phyloP scores from a whole-genome alignment of 2,113 vertebrate species.

The Ranitomeya imitator region DNA sequence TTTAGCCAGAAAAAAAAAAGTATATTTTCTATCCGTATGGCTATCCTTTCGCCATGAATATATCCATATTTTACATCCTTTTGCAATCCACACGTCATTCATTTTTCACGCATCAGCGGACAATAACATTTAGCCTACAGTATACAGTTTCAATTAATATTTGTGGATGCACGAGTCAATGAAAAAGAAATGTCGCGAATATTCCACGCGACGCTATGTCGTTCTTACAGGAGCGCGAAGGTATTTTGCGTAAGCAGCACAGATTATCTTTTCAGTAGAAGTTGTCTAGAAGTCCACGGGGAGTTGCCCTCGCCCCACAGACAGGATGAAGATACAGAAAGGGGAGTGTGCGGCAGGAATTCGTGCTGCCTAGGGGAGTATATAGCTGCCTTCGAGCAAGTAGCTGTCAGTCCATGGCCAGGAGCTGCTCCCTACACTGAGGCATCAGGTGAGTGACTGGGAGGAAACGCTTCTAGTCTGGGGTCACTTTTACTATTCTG shows the following conservation, averaged over 20 bases:
- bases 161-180: too few species aligned
- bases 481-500: background rate
- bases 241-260: background rate
- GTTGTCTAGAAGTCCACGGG: background rate
- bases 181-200: too few species aligned
- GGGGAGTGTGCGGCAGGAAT: slow-evolving; percentile 15
- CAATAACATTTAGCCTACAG: too few species aligned
- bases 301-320: slow-evolving; percentile 11
- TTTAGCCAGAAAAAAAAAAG: too few species aligned
- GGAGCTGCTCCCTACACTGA: background rate
- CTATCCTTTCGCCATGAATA: too few species aligned
- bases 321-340: background rate
- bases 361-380: background rate
- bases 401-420: background rate
- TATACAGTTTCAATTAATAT: too few species aligned
- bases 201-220: too few species aligned
- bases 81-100: too few species aligned
- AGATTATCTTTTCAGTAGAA: background rate
- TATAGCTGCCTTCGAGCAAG: background rate
- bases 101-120: too few species aligned
- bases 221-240: background rate
- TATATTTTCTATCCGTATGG: too few species aligned
- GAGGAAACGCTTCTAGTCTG: background rate
- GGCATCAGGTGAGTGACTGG: background rate
- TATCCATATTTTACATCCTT: too few species aligned